Base-by-base conservation (phyloP, 2,797 vertebrate genomes). In the Nannoperca obscura region DNA sequence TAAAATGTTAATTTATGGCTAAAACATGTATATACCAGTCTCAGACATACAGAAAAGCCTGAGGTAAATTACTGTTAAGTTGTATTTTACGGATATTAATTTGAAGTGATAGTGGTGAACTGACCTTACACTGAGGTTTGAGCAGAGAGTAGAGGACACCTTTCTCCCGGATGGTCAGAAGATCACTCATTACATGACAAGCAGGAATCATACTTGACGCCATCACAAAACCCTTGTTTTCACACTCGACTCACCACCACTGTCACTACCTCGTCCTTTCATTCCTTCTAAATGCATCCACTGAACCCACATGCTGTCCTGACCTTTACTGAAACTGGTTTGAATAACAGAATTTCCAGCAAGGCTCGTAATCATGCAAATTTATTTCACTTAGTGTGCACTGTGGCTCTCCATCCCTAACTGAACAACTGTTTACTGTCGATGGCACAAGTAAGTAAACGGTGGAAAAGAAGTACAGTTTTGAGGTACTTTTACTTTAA, bases 81-180 rank as follows among this genome's bases (percentile, higher is more conserved):
- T 55, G 4, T 27, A n/a, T 19, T 60, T 62, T 27, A 71, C 1
- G 12, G 13, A 42, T 3, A 12, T 13, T 9, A 24, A 68, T 77
- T n/a, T 44, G 1, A 58, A 55, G 24, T 52, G 34, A 62, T 1
- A 20, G 40, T 14, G 30, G 30, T 46, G 27, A 73, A 71, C 85
- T 73, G 52, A 87, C 88, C 89, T 83, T 78, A 64, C 77, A 81
- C 2, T 78, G 64, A 20, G 76, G 73, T 27, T 70, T 34, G 3
- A 89, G 68, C 59, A 88, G 67, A 70, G 12, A 9, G 8, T 44
- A 4, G 59, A 89, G 74, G 61, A 90, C 0, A 0, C 65, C 62
- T 81, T 81, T 90, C 59, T 92, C 89, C 17, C 78, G 80, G 4
- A 84, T 66, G 0, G 87, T 89, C 57, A 92, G 74, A 0, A 89